phyloP scores from a whole-genome alignment of 2,797 vertebrate genomes.

The Phalanger gymnotis region DNA sequence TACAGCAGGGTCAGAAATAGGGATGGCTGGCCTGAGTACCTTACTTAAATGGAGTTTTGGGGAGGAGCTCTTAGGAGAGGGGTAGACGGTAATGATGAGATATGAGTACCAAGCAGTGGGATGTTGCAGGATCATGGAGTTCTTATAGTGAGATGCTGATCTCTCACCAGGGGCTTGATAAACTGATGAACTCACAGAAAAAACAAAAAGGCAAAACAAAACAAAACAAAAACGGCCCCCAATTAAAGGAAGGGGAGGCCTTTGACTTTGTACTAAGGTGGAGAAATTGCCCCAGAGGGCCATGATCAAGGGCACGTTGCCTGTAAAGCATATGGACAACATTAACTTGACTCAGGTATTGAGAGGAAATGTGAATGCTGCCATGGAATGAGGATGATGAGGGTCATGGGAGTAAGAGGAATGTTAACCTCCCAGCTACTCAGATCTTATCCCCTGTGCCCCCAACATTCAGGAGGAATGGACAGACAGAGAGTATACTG shows the following conservation, averaged over 20 bases:
- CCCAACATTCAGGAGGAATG: background rate
- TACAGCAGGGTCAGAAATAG: background rate
- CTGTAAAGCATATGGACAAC: background rate
- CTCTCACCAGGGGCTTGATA: background rate
- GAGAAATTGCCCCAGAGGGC: background rate
- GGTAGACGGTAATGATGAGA: background rate
- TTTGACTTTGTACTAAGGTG: background rate
- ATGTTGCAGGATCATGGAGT: background rate
- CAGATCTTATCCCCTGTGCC: background rate
- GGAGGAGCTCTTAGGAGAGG: background rate
- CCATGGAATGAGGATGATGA: too few species aligned
- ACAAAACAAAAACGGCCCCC: too few species aligned
- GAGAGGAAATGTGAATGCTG: background rate
- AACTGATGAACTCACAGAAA: background rate
- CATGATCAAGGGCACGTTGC: background rate
- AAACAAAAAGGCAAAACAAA: background rate
- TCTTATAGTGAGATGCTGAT: background rate
- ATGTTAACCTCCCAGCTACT: background rate
- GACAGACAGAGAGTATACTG: background rate
- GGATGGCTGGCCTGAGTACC: background rate
- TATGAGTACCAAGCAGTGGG: background rate
- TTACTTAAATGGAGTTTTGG: background rate
- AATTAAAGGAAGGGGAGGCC: background rate
- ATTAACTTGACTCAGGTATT: background rate
- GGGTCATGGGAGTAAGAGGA: background rate